Evolutionary conservation across 2,113 vertebrate species (phyloP).

Genomic region (Mellivora capensis): DNA sequence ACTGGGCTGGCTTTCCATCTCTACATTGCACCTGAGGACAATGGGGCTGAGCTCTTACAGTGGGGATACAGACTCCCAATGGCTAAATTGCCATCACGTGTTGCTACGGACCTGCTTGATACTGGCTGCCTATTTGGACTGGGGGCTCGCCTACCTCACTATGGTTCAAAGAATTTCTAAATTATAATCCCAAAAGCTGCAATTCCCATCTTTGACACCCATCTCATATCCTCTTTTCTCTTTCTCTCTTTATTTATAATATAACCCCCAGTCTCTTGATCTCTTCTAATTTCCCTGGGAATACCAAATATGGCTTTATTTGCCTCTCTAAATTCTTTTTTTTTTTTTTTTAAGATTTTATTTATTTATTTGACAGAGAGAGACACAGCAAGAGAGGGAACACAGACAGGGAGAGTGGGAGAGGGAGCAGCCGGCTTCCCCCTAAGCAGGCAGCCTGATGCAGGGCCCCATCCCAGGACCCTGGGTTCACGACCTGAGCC

Average conservation of each 20-base stretch:
- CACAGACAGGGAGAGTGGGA: too few species aligned
- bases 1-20: neutral
- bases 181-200: neutral
- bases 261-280: neutral
- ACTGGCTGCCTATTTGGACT: neutral
- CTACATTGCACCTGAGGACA: neutral
- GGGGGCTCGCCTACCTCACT: rapidly evolving
- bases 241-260: neutral
- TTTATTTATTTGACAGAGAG: too few species aligned
- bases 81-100: neutral
- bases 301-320: neutral
- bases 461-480: too few species aligned
- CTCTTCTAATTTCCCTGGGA: neutral
- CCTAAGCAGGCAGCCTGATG: too few species aligned
- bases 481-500: too few species aligned
- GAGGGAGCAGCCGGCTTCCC: too few species aligned
- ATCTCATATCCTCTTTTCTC: neutral
- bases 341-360: too few species aligned
- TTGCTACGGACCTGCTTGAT: neutral
- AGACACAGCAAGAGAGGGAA: too few species aligned
- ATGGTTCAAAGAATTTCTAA: neutral
- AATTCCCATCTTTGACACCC: neutral
- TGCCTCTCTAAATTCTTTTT: neutral
- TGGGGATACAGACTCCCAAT: neutral
- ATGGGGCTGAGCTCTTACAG: neutral